Evolutionary conservation across 1,140 invertebrate genomes (phyloP).

Genomic region (Lucilia cuprina): DNA sequence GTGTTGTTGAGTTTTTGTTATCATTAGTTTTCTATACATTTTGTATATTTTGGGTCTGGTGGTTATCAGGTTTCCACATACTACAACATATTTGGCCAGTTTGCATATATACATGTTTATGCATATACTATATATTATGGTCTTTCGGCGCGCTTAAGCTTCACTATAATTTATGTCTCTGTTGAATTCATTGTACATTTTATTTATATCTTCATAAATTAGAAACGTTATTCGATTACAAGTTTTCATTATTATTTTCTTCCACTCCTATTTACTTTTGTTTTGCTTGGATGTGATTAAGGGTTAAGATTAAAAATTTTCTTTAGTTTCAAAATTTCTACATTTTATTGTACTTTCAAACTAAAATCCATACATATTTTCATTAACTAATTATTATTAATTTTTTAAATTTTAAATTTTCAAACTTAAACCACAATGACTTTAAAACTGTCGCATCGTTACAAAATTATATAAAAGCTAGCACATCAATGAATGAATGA

Average conservation of each 20-base stretch:
- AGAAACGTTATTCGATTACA: background rate
- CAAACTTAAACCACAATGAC: background rate
- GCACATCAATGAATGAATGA: background rate
- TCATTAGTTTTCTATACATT: background rate
- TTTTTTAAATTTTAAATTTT: background rate
- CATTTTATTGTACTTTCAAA: background rate
- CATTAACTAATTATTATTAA: background rate
- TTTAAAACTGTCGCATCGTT: background rate
- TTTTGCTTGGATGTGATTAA: background rate
- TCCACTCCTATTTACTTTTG: background rate
- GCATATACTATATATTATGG: background rate
- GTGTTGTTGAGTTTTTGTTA: background rate
- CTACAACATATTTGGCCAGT: background rate
- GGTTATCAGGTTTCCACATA: background rate
- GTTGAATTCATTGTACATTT: background rate
- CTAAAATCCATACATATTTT: background rate
- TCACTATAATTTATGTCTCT: background rate
- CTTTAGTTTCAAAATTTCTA: too few species aligned
- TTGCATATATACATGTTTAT: background rate
- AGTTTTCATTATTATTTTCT: too few species aligned
- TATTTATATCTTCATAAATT: background rate
- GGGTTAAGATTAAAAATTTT: background rate
- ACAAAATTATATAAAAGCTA: background rate
- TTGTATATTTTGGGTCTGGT: background rate
- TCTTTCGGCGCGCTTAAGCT: background rate